These are phyloP conservation scores for Struthio camelus DNA, from an alignment of 2,113 vertebrate genomes.

Conservation along the genomic window DNA sequence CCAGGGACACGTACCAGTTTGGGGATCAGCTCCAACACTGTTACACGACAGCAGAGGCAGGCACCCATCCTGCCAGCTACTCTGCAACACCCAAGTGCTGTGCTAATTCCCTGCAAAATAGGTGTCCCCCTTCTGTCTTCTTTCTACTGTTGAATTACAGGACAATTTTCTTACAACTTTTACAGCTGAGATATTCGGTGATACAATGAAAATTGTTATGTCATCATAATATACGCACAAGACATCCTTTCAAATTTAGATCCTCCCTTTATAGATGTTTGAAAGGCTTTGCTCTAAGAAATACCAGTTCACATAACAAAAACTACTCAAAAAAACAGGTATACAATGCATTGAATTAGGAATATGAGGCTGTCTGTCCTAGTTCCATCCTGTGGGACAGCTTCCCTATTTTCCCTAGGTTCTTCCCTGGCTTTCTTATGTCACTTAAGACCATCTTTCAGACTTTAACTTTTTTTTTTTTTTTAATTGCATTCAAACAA, in stretches of 20 bases:
- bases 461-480: background rate
- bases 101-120: background rate
- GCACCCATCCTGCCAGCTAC: background rate
- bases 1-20: fast-evolving
- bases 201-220: background rate
- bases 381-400: background rate
- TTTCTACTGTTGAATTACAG: background rate
- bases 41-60: background rate
- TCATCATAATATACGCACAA: background rate
- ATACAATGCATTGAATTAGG: background rate
- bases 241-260: background rate
- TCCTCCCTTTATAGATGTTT: background rate
- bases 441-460: background rate
- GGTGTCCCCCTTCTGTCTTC: background rate
- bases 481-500: background rate
- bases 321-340: background rate
- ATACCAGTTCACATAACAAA: background rate
- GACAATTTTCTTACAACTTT: background rate
- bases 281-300: background rate
- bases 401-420: background rate
- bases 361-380: background rate
- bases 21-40: background rate
- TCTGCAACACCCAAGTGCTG: background rate
- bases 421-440: background rate
- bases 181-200: background rate